phyloP scores from a whole-genome alignment of 1,140 invertebrate genomes.

The Melipona quadrifasciata region DNA sequence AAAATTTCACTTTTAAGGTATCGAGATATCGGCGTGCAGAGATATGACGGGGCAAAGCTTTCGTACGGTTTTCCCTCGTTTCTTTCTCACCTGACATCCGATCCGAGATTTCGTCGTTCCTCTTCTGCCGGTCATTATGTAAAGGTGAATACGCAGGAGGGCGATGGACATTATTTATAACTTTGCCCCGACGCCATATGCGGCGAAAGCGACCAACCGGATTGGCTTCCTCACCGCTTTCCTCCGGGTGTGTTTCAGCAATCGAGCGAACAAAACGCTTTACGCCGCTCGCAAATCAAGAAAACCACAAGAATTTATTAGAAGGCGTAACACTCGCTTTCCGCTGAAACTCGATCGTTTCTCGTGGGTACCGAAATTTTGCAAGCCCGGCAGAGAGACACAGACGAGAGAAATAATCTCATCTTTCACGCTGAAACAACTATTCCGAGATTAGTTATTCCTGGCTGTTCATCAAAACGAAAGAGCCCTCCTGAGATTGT shows the following conservation, averaged over 20 bases:
- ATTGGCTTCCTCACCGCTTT: slow-evolving; percentile 44
- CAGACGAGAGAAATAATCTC: no score
- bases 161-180: slow-evolving; percentile 58
- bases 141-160: slow-evolving; percentile 47
- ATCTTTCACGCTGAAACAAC: no score
- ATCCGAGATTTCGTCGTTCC: slow-evolving; percentile 45
- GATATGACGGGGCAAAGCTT: neutral
- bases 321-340: neutral
- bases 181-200: slow-evolving; percentile 48
- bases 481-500: no score
- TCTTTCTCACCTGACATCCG: slow-evolving; percentile 29
- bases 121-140: slow-evolving; percentile 44
- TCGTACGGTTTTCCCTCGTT: slow-evolving; percentile 30
- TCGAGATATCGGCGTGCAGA: neutral
- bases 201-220: slow-evolving; percentile 52
- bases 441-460: no score
- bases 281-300: neutral
- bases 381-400: no score
- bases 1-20: slow-evolving; percentile 18
- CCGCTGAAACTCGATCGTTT: neutral
- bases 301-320: neutral
- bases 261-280: neutral
- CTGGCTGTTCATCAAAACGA: no score
- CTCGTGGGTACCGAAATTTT: no score
- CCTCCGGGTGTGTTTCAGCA: slow-evolving; percentile 20